phyloP scores from a whole-genome alignment of 2,888 invertebrate species.

The Chrysomela aeneicollis region DNA sequence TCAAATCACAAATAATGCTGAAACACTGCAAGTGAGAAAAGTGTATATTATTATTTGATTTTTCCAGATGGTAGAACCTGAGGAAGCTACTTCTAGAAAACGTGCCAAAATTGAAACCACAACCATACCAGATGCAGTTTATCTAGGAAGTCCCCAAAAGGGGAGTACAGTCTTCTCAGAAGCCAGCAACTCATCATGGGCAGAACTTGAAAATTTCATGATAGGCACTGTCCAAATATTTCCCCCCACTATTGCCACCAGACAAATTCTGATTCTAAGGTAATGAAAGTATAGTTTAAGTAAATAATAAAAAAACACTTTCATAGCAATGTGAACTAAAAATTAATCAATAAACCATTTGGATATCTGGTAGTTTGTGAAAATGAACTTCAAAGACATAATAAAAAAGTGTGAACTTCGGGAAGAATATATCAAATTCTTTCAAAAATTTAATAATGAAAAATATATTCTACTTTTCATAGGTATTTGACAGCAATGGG shows the following conservation, averaged over 20 bases:
- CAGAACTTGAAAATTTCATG: slow-evolving; percentile 87
- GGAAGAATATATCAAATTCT: neutral
- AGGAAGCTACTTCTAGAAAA: slow-evolving; percentile 42
- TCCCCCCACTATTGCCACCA: slow-evolving; percentile 87
- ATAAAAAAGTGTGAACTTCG: no score
- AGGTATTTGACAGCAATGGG: slow-evolving; percentile 96
- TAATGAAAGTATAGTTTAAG: no score
- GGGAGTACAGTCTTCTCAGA: slow-evolving; percentile 58
- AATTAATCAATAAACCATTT: no score
- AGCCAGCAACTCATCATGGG: slow-evolving; percentile 89
- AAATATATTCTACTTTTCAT: no score
- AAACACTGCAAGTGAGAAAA: no score
- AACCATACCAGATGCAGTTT: slow-evolving; percentile 29
- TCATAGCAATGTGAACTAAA: no score
- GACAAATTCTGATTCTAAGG: slow-evolving; percentile 90
- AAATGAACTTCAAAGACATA: no score
- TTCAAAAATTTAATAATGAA: neutral
- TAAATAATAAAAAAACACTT: no score
- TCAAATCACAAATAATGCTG: no score
- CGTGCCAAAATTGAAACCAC: slow-evolving; percentile 43
- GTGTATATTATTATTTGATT: no score
- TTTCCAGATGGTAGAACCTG: slow-evolving; percentile 39
- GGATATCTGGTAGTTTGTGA: no score
- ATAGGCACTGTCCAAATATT: slow-evolving; percentile 90
- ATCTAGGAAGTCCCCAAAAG: slow-evolving; percentile 42